phyloP scores from a whole-genome alignment of 1,140 invertebrate genomes.

The Hormaphis cornu region DNA sequence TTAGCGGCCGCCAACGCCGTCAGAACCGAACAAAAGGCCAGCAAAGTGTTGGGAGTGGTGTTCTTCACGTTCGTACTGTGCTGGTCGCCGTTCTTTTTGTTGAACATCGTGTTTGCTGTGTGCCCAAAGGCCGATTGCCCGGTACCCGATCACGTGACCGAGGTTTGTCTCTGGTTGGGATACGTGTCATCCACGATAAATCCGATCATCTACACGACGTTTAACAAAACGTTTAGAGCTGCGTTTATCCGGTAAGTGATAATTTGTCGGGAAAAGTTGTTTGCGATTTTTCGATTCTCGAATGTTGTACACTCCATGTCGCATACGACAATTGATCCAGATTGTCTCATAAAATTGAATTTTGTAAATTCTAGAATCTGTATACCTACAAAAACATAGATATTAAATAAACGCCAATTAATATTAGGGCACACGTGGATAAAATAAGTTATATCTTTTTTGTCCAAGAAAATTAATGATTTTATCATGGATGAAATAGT shows the following conservation, averaged over 20 bases:
- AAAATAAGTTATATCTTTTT: too few species aligned
- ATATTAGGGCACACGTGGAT: too few species aligned
- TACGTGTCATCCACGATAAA: constrained; percentile 81
- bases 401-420: too few species aligned
- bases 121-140: constrained; percentile 54
- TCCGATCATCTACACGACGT: constrained; percentile 78
- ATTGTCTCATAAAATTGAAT: too few species aligned
- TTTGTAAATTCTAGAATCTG: too few species aligned
- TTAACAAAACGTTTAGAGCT: constrained; percentile 75
- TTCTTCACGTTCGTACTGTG: constrained; percentile 85
- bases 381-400: too few species aligned
- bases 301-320: too few species aligned
- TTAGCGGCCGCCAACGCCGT: constrained; percentile 65
- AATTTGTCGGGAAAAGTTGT: not conserved
- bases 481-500: too few species aligned
- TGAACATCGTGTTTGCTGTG: constrained; percentile 71
- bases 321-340: too few species aligned
- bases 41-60: constrained; percentile 70
- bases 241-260: constrained; percentile 63
- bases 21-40: constrained; percentile 72
- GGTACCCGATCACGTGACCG: constrained; percentile 61
- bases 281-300: not conserved
- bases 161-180: constrained; percentile 75
- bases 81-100: constrained; percentile 81
- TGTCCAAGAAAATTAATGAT: too few species aligned